Evolutionary conservation across 2,113 vertebrate species (phyloP), one percentile per base, ranked within the genome.

Genomic region (Enhydra lutris): DNA sequence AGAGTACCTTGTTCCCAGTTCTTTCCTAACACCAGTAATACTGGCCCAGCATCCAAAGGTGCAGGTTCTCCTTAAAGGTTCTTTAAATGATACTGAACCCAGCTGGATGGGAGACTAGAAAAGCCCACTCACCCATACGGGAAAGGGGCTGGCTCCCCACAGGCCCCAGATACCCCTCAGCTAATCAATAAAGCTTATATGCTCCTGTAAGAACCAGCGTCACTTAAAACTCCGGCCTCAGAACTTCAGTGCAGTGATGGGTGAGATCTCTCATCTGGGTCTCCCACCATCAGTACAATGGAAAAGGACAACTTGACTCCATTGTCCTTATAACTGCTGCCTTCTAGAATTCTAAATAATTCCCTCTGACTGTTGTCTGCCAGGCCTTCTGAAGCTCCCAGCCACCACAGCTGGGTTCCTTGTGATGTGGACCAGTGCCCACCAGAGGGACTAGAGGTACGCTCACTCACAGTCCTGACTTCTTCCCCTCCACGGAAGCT

Each of bases 361-460:
- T n/a, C n/a, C 18, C 12, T 76, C 83, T 47, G 42, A 11, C 67
- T 80, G 83, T 78, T n/a, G 15, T 67, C 29, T 24, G 36, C 29
- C 45, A 61, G 76, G 14, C 61, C 67, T 55, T 94, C 57, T 6
- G 88, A 57, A 34, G 69, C 84, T n/a, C 34, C 79, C 3, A 39
- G 80, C 45, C 63, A 73, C 65, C 45, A 42, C 26, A 90, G 95
- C 88, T 91, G 88, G 79, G 50, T 24, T 95, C 36, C 45, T 86
- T 97, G 94, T 96, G 97, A 95, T 97, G 98, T 84, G 93, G 97
- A 79, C 42, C 61, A 76, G 65, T 78, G 95, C 97, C 98, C 98
- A 97, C 78, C 94, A 97, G 98, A 97, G 94, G 97, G 97, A 95
- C 97, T 93, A 89, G 52, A 98, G 88, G 73, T 73, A 88, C 21